Base-by-base conservation (phyloP, 2,113 vertebrate genomes). In the Cathartes aura region DNA sequence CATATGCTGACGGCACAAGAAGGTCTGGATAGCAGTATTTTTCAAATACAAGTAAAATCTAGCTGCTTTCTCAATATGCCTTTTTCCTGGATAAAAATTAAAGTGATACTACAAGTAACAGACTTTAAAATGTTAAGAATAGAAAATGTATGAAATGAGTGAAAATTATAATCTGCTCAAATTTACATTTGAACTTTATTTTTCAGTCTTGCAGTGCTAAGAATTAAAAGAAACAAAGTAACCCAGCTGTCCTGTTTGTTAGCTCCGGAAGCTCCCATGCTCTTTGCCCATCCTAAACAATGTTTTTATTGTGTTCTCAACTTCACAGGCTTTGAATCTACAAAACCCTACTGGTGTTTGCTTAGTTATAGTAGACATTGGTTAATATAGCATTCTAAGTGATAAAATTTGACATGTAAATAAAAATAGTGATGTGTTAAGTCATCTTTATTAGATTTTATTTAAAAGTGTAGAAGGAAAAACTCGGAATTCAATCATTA, bases 1-100 rank as follows among this genome's bases (percentile, higher is more conserved):
- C 99, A 99, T 98, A 99, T 99, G 99, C 92, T 99, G 97, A 99
- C 99, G 4, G 99, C 99, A 42, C 99, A 99, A 98, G 99, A 99
- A 99, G 99, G 99, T 99, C 93, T 94, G 98, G 40, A 96, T 70
- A 85, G 32, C 70, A 40, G 21, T 94, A 26, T 96, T 88, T 94
- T 50, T 87, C 62, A 72, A 63, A 73, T 70, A 87, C 21, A 68
- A 80, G 47, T 91, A 30, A 92, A 80, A 94, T 80, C 53, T 66
- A 74, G 36, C 32, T 83, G 38, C 48, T 89, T 91, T 80, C 56
- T 84, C 40, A 38, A 5, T 32, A 60, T 38, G 10, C 42, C 9
- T 75, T 83, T 89, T 93, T 73, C 10, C 50, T 84, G 47, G 43
- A 26, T 64, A 78, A 88, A 94, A 82, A 23, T 42, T 40, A 62